phyloP scores from a whole-genome alignment of 2,113 vertebrate species.

The Reinhardtius hippoglossoides region DNA sequence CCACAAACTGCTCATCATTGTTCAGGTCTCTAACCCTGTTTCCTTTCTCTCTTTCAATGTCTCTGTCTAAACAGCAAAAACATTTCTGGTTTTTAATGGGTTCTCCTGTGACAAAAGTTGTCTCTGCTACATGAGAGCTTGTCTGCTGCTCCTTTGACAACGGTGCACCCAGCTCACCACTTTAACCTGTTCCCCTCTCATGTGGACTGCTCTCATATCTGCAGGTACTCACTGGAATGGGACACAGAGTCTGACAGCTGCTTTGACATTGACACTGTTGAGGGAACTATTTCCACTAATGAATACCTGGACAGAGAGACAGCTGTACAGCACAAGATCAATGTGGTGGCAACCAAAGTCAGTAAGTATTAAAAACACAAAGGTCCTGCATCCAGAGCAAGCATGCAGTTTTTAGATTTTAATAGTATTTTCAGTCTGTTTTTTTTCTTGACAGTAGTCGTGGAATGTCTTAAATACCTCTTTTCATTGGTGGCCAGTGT shows the following conservation, averaged over 20 bases:
- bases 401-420: neutral
- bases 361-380: constrained; percentile 88
- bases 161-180: neutral
- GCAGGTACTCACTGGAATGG: constrained; percentile 92
- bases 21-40: neutral
- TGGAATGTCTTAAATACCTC: too few relatives aligned
- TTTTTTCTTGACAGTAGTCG: neutral
- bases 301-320: constrained; percentile 93
- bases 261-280: constrained; percentile 89
- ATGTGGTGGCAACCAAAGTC: constrained; percentile 93
- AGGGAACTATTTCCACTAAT: constrained; percentile 91
- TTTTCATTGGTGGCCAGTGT: too few relatives aligned
- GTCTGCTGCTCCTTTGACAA: too few relatives aligned
- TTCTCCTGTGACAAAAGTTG: neutral
- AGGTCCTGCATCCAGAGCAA: too few relatives aligned
- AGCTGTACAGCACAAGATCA: constrained; percentile 89
- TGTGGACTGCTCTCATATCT: constrained; percentile 15
- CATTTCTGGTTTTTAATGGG: neutral
- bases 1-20: neutral
- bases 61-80: neutral
- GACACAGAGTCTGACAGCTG: constrained; percentile 86
- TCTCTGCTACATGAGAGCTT: too few relatives aligned
- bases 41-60: neutral
- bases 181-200: neutral
- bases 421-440: neutral